Evolutionary conservation across 2,797 vertebrate species (phyloP).

Genomic region (Galagoides demidoff): DNA sequence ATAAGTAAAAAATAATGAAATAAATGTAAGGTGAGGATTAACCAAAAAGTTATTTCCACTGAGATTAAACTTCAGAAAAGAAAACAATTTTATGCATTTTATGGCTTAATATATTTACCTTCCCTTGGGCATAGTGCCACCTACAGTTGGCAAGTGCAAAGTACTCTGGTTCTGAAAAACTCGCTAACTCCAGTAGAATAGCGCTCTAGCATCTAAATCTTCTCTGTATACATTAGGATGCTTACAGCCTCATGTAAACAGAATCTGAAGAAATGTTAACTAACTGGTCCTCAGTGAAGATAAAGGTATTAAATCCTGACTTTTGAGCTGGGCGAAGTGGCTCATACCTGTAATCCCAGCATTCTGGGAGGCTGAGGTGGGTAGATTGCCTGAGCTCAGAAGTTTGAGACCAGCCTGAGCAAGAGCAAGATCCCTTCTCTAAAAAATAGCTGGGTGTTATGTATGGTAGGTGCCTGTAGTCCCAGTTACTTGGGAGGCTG

Average conservation of each 20-base stretch:
- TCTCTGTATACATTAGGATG: neutral
- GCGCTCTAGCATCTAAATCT: neutral
- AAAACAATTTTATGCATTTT: neutral
- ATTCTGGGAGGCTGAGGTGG: no score
- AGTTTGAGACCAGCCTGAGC: no score
- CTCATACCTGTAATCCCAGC: no score
- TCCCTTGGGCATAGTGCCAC: constrained; percentile 47
- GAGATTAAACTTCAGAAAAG: constrained; percentile 44
- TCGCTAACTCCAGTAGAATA: neutral
- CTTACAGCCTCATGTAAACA: neutral
- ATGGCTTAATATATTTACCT: neutral
- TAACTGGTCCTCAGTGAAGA: neutral
- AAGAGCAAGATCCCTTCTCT: no score
- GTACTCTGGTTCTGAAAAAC: neutral
- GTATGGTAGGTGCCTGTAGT: no score
- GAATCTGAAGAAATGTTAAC: neutral
- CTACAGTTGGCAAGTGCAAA: constrained; percentile 39
- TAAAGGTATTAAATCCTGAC: neutral
- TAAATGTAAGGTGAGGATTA: neutral
- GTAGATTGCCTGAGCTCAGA: no score
- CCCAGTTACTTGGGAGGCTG: no score
- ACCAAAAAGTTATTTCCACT: constrained; percentile 18
- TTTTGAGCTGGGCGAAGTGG: no score
- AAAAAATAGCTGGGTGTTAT: no score
- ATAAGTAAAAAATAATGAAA: no score